Evolutionary conservation across 2,797 vertebrate species (phyloP), one percentile per base, ranked within the genome.

Genomic region (Pangasius mekongensis): DNA sequence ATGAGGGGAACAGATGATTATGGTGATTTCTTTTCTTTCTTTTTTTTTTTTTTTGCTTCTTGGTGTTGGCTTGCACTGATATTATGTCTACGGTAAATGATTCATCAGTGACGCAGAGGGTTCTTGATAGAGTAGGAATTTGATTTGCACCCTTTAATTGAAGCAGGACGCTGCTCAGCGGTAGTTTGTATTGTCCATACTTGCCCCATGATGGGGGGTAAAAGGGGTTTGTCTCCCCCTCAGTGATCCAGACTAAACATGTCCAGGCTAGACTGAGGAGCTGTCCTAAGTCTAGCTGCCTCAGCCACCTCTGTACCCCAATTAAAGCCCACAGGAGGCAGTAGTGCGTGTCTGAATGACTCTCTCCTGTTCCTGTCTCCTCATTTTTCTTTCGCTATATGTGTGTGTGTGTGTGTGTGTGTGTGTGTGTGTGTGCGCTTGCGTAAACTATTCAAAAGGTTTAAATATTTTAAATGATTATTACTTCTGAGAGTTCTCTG

Each of bases 281-380:
- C 67, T 67, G 90, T 89, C 92, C 87, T 92, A 89, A 89, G 86
- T 87, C 91, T 86, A 87, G 86, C 54, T 89, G 91, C 91, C 87
- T 92, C 91, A 92, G 58, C 87, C 69, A 86, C 83, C 80, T 85
- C 76, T 87, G 74, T 87, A 85, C 84, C 93, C 92, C 92, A 98
- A 97, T 98, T 97, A 94, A 95, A 92, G 91, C 88, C 94, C 92
- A 93, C 94, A 96, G 95, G 95, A 96, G 96, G 95, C 78, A 93
- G 94, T 92, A 93, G 93, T 94, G 83, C 77, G 74, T 87, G 87
- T 36, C 39, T 73, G 56, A 84, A 27, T 66, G n/a, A 20, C 16
- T 77, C 69, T 33, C 6, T 66, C 6, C 71, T 27, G 43, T 71
- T 82, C 83, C 52, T 54, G 13, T 5, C 5, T n/a, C 14, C 13